Conservation (phyloP, 2,888 invertebrate species). For the Ditula angustiorana region DNA sequence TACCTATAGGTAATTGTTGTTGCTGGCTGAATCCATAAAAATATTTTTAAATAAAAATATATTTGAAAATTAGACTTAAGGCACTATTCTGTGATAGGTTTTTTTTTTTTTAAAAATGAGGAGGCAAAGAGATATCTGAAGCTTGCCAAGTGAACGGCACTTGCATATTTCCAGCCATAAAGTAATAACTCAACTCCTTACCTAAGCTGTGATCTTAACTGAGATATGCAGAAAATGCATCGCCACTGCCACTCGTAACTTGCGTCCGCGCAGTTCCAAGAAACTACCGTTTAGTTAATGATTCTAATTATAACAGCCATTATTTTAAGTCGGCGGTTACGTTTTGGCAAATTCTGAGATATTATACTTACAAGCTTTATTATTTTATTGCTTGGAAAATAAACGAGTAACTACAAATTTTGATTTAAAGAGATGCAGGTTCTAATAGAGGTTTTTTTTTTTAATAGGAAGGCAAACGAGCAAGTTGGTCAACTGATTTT, state of each 20-base stretch:
- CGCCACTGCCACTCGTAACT: background rate
- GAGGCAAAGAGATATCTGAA: background rate
- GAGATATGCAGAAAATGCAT: conserved; percentile 17
- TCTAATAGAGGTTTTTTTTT: too few relatives aligned
- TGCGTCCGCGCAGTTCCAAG: conserved; percentile 9
- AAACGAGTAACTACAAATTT: too few relatives aligned
- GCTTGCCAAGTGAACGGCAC: background rate
- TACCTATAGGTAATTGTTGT: too few relatives aligned
- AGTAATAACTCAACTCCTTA: background rate
- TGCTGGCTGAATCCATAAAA: too few relatives aligned
- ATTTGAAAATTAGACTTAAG: too few relatives aligned
- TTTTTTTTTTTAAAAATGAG: background rate
- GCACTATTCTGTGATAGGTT: too few relatives aligned
- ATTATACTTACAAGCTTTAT: background rate
- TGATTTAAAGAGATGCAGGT: too few relatives aligned
- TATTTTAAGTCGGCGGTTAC: conserved; percentile 2
- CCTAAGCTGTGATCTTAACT: background rate
- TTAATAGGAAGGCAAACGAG: too few relatives aligned
- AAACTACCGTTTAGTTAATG: conserved; percentile 16
- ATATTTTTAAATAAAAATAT: too few relatives aligned
- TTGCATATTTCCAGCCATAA: background rate
- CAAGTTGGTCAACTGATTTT: too few relatives aligned
- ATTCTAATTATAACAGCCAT: conserved; percentile 13
- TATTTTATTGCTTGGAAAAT: too few relatives aligned
- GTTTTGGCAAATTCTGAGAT: conserved; percentile 3